Conservation (phyloP, 1,140 invertebrate species). For the Eumaeus atala region DNA sequence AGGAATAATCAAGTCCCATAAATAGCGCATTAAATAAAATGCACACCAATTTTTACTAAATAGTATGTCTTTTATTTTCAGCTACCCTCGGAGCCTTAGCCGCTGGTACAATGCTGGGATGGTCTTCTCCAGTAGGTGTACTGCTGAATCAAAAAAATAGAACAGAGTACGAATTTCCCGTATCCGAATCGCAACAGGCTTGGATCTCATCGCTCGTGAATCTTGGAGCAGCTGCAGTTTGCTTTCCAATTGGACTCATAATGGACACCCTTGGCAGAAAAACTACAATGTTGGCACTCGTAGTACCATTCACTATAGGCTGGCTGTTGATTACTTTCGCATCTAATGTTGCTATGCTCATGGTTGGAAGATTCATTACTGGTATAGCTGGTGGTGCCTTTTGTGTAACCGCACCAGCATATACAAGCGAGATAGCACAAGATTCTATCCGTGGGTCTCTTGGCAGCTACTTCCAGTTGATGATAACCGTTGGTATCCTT, state of each 20-base stretch:
- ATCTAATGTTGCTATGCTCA: constrained; percentile 79
- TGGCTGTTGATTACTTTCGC: constrained; percentile 85
- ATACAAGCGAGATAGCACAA: constrained; percentile 88
- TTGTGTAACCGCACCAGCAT: constrained; percentile 85
- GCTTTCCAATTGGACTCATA: constrained; percentile 81
- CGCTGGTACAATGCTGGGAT: constrained; percentile 79
- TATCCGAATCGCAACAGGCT: constrained; percentile 74
- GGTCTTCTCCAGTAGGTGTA: constrained; percentile 83
- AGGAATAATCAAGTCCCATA: too few relatives aligned
- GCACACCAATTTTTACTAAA: too few relatives aligned
- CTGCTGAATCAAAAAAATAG: constrained; percentile 61
- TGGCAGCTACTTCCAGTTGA: constrained; percentile 85
- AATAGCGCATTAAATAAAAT: too few relatives aligned
- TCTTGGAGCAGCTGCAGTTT: constrained; percentile 82
- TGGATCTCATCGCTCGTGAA: constrained; percentile 84
- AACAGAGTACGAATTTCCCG: constrained; percentile 73
- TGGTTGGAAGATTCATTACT: constrained; percentile 82
- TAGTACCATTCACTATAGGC: constrained; percentile 82
- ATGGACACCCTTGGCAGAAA: constrained; percentile 86
- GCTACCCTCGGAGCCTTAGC: constrained; percentile 76
- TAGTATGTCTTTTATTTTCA: constrained; percentile 33
- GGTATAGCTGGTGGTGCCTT: constrained; percentile 84
- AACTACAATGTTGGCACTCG: constrained; percentile 80
- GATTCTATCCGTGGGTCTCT: constrained; percentile 85
- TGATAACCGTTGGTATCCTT: constrained; percentile 84